Percentiles rank a stretch among this genome's conserved stretches.
Conservation (phyloP, 2,888 invertebrate species). For the Alsophila aescularia region DNA sequence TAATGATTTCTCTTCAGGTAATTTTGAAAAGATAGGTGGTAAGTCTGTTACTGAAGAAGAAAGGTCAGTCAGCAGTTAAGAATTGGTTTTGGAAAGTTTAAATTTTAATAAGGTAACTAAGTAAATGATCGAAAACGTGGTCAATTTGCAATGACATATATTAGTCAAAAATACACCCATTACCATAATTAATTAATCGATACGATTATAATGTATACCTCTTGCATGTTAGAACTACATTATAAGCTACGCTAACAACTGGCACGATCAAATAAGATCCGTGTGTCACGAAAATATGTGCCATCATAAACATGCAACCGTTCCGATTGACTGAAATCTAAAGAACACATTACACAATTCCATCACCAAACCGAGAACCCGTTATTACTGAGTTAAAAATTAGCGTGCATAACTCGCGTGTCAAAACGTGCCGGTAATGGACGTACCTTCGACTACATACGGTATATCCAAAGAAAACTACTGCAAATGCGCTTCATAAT, state of each 20-base stretch:
- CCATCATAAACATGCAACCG: conserved; percentile 36
- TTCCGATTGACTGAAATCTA: conserved; percentile 29
- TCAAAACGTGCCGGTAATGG: conserved; percentile 79
- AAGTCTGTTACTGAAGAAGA: conserved; percentile 24
- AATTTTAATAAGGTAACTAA: conserved; percentile 3
- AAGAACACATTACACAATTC: conserved; percentile 37
- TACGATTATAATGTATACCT: conserved; percentile 27
- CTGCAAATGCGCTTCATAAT: conserved; percentile 86
- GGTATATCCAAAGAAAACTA: conserved; percentile 86
- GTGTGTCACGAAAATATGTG: conserved; percentile 19
- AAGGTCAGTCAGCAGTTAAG: conserved; percentile 21
- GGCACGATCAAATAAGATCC: conserved; percentile 18
- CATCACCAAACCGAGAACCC: conserved; percentile 59
- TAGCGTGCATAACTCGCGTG: conserved; percentile 70
- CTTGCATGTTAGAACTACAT: conserved; percentile 37
- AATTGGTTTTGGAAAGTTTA: conserved; percentile 1
- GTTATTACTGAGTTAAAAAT: conserved; percentile 36
- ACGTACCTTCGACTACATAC: conserved; percentile 85
- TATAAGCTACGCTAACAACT: conserved; percentile 18
- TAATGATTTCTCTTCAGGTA: conserved; percentile 17
- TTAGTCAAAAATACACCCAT: conserved; percentile 80
- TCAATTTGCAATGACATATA: conserved; percentile 33
- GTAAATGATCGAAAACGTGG: conserved; percentile 7
- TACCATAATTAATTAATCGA: conserved; percentile 55
- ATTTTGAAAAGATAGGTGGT: conserved; percentile 16